Evolutionary conservation across 2,113 vertebrate genomes (phyloP).

Genomic region (Lophochroa leadbeateri): DNA sequence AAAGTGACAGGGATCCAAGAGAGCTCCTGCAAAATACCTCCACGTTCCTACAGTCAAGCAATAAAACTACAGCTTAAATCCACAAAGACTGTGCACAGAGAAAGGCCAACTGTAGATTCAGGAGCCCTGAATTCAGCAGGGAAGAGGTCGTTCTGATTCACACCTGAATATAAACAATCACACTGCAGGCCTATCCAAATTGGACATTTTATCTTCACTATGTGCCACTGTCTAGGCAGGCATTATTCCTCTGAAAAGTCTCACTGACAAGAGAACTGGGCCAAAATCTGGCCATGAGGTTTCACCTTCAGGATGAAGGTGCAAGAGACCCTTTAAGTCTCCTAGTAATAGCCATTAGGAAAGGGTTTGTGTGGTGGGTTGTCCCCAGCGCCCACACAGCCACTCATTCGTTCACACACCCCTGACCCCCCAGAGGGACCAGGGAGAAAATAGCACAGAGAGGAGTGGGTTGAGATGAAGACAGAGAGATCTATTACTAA

Average conservation of each 20-base stretch:
- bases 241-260: background rate
- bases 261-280: background rate
- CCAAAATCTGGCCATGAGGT: background rate
- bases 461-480: background rate
- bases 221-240: background rate
- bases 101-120: background rate
- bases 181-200: background rate
- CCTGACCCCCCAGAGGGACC: rapidly evolving
- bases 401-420: rapidly evolving
- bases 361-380: background rate
- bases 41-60: background rate
- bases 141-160: background rate
- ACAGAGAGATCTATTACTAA: background rate
- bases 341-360: background rate
- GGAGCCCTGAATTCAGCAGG: background rate
- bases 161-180: rapidly evolving
- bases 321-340: background rate
- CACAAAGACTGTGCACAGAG: background rate
- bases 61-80: background rate
- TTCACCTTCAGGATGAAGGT: background rate
- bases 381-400: too few species aligned
- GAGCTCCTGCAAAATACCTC: background rate
- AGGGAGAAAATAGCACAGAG: background rate
- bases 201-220: background rate
- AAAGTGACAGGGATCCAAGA: background rate